Evolutionary conservation across 2,113 vertebrate species (phyloP), one percentile per base, ranked within the genome.

Genomic region (Furnarius figulus): DNA sequence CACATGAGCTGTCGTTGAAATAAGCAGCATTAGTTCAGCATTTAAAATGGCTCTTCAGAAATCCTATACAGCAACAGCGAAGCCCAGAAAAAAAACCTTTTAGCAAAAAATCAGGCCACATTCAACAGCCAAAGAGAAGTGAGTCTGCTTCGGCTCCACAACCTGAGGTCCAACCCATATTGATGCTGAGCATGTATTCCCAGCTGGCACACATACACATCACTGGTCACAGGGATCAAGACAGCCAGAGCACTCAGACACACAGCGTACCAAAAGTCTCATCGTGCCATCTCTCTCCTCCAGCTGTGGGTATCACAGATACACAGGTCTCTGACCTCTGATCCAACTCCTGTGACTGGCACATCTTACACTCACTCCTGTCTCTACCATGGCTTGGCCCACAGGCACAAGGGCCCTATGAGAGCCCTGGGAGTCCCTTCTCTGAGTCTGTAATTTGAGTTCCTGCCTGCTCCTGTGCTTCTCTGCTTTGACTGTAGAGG

Each of bases 131-230:
- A 82, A 19, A 76, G 15, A 72, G 17, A 72, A n/a, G 13, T 1
- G 2, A 80, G 23, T 20, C 21, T 76, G 52, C 19, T 9, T 11
- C 62, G 67, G 33, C 22, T 62, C 24, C 14, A 7, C 15, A 8
- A 2, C 10, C 2, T 3, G 17, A 46, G 5, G 7, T 37, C 31
- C 47, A 82, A 25, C 12, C 25, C 17, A 1, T 15, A 44, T 0
- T 2, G 1, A 9, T 14, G 46, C 27, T 13, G 39, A 65, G 28
- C 1, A 0, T 24, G 12, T 40, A 40, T 6, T 55, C 28, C 22
- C 76, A 72, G 44, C 24, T 75, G 65, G 33, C 17, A 55, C 53
- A 28, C 25, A 22, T 16, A 42, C 14, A 46, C 9, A 39, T 3
- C 56, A 14, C 10, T 7, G 4, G 30, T 40, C 55, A 65, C 46